These are phyloP conservation scores for Oasisia sp. DNA, from an alignment of 2,888 invertebrate genomes.

Conservation along the genomic window DNA sequence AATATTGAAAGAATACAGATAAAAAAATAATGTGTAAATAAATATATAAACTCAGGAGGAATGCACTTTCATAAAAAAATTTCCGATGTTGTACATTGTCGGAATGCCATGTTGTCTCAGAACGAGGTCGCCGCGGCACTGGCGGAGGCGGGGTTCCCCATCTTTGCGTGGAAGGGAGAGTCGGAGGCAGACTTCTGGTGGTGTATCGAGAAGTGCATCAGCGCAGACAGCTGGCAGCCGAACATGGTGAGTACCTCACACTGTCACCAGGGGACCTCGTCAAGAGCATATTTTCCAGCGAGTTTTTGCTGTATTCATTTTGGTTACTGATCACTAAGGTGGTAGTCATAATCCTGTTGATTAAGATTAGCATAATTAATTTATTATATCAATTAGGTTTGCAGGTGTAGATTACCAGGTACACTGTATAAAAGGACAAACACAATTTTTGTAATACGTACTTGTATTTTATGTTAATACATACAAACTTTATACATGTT, in stretches of 20 bases:
- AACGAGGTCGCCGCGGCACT: slow-evolving; percentile 99
- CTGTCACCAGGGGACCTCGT: background rate
- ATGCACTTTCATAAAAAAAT: too few relatives aligned
- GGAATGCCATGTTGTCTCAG: slow-evolving; percentile 66
- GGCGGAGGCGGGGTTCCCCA: slow-evolving; percentile 90
- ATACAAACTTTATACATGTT: too few relatives aligned
- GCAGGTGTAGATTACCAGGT: background rate
- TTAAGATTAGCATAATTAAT: background rate
- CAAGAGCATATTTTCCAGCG: background rate
- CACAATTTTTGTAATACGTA: too few relatives aligned
- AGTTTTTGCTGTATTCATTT: background rate
- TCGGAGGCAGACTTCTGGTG: slow-evolving; percentile 98
- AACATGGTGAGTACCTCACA: slow-evolving; percentile 75
- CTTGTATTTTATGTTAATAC: too few relatives aligned
- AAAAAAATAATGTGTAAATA: too few relatives aligned
- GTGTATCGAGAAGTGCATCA: slow-evolving; percentile 99
- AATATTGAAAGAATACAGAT: too few relatives aligned
- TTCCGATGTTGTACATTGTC: too few relatives aligned
- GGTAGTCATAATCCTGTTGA: background rate
- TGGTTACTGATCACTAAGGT: background rate
- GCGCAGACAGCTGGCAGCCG: slow-evolving; percentile 92
- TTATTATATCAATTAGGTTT: background rate
- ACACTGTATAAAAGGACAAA: too few relatives aligned
- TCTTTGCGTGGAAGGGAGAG: slow-evolving; percentile 99
- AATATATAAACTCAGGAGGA: too few relatives aligned